Conservation (phyloP, 1,140 invertebrate genomes). For the Teleogryllus occipitalis region DNA sequence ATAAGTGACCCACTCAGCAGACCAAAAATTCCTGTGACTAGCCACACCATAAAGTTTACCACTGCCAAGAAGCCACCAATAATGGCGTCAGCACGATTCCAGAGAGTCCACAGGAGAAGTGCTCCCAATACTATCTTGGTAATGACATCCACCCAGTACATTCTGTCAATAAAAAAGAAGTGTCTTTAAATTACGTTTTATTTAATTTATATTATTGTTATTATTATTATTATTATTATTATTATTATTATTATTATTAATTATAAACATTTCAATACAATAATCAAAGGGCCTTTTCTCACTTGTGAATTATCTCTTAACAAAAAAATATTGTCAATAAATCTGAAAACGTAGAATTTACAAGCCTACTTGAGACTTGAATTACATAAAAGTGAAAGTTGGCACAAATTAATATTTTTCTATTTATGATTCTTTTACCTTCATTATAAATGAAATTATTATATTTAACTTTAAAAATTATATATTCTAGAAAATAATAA, state of each 20-base stretch:
- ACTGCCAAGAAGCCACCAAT: not conserved
- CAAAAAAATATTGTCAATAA: no score
- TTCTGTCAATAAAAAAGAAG: slow-evolving; percentile 39
- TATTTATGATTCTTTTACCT: no score
- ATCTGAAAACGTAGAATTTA: no score
- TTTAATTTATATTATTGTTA: not conserved
- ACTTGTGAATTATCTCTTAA: no score
- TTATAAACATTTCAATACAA: not conserved
- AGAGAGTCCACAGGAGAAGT: slow-evolving; percentile 34
- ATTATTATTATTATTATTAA: not conserved
- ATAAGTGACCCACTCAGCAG: not conserved
- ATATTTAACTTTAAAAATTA: no score
- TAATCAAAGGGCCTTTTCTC: no score
- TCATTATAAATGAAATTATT: no score
- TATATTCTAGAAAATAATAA: no score
- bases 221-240: no score
- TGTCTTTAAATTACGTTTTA: slow-evolving; percentile 44
- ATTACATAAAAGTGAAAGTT: no score
- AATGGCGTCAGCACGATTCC: not conserved
- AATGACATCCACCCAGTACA: slow-evolving; percentile 49
- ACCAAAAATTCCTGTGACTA: not conserved
- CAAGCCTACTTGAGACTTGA: no score
- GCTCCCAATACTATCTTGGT: slow-evolving; percentile 40
- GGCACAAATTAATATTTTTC: no score
- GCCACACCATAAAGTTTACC: not conserved